Conservation (phyloP, 2,113 vertebrate species). For the Myotis davidii region DNA sequence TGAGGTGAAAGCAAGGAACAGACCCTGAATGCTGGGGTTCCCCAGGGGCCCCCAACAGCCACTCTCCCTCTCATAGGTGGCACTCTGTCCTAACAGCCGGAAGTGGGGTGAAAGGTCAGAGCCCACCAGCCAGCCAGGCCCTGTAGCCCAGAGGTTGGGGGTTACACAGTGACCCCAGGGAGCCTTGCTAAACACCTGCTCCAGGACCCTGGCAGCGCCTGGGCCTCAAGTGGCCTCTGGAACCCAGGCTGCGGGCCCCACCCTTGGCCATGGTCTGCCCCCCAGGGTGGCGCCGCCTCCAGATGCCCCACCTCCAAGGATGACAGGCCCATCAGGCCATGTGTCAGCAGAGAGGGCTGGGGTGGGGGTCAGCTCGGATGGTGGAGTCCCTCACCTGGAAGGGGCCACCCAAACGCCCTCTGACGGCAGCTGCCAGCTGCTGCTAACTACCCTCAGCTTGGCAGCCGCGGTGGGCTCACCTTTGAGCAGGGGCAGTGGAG, state of each 20-base stretch:
- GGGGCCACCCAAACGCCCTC: background rate
- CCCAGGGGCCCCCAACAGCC: background rate
- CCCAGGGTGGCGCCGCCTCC: slow-evolving; percentile 27
- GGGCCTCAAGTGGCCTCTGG: background rate
- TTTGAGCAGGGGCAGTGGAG: slow-evolving; percentile 93
- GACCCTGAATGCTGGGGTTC: background rate
- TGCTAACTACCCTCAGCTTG: background rate
- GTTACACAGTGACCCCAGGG: background rate
- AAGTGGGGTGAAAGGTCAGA: background rate
- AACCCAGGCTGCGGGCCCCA: slow-evolving; percentile 51
- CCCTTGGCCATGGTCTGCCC: slow-evolving; percentile 61
- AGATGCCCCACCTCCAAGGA: slow-evolving; percentile 61
- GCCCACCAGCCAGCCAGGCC: background rate
- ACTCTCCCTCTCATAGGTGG: background rate
- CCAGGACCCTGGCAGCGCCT: background rate
- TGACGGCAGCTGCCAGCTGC: background rate
- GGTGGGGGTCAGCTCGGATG: slow-evolving; percentile 50
- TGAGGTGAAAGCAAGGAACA: background rate
- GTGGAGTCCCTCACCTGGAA: background rate
- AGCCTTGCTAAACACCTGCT: background rate
- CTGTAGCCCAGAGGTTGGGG: background rate
- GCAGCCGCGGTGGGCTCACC: slow-evolving; percentile 82
- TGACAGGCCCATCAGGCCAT: slow-evolving; percentile 71
- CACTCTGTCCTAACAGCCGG: background rate
- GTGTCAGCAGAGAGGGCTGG: slow-evolving; percentile 77